Conservation (phyloP, 2,888 invertebrate species). For the Abrostola tripartita region DNA sequence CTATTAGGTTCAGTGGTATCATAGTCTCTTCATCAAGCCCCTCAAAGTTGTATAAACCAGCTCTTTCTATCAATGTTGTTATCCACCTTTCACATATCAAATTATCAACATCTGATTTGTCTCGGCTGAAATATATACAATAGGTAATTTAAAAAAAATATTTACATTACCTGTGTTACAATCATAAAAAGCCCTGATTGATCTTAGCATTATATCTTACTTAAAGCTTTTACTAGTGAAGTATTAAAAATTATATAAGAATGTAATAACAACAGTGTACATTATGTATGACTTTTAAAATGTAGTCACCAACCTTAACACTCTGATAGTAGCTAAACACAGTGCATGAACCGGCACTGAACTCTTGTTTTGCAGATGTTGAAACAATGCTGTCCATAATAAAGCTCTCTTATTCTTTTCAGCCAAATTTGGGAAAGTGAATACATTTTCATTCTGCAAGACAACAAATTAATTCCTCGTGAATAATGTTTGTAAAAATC, state of each 20-base stretch:
- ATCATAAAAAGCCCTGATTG: no score
- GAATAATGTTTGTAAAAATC: neutral
- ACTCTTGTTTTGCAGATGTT: conserved; percentile 85
- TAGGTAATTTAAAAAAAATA: no score
- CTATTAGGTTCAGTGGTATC: conserved; percentile 73
- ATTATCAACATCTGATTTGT: conserved; percentile 91
- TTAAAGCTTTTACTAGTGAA: no score
- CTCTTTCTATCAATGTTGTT: conserved; percentile 90
- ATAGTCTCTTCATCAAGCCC: conserved; percentile 73
- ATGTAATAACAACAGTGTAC: no score
- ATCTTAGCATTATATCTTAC: no score
- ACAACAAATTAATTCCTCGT: neutral
- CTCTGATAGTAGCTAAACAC: conserved; percentile 89
- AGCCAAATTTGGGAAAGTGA: conserved; percentile 89
- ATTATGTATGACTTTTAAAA: no score
- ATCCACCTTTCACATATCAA: conserved; percentile 91
- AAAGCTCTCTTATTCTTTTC: conserved; percentile 85
- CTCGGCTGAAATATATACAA: conserved; percentile 89
- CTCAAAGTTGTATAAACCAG: conserved; percentile 88
- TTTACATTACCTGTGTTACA: no score
- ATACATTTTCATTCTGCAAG: conserved; percentile 84
- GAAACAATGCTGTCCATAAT: conserved; percentile 90
- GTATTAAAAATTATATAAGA: no score
- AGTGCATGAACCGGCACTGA: conserved; percentile 81
- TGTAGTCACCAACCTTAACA: conserved; percentile 90